These are phyloP conservation scores for Gallinago media DNA, from an alignment of 2,113 vertebrate species.

Conservation along the genomic window DNA sequence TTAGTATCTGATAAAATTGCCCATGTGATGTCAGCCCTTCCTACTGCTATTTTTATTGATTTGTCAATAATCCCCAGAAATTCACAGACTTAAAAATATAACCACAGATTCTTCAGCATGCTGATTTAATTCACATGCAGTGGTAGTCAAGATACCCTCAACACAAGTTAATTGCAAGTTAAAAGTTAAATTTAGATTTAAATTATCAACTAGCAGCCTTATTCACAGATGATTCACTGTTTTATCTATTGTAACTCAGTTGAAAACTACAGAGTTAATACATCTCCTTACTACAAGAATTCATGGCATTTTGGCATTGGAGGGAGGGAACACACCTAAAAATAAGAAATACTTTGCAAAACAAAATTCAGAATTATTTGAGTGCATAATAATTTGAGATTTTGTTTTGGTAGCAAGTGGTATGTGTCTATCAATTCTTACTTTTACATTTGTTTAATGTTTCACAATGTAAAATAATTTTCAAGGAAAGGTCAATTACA, in stretches of 20 bases:
- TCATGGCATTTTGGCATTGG: background rate
- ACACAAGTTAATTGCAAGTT: background rate
- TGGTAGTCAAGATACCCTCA: background rate
- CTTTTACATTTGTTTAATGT: background rate
- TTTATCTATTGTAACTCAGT: background rate
- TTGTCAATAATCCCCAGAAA: background rate
- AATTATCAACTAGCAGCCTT: background rate
- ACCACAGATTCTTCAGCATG: background rate
- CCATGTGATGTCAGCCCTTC: background rate
- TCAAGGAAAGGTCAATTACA: background rate
- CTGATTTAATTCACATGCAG: background rate
- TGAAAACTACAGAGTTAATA: background rate
- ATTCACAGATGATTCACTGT: background rate
- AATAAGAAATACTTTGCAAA: background rate
- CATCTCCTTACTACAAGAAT: background rate
- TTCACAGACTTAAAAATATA: background rate
- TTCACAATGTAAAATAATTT: background rate
- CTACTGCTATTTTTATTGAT: background rate
- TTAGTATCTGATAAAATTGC: background rate
- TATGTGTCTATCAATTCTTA: background rate
- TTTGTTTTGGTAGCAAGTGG: background rate
- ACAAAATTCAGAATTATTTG: background rate
- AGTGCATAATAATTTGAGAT: background rate
- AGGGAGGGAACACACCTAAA: background rate
- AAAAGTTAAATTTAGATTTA: background rate